A percentile compares a stretch with the other conserved stretches of the same genome.
Conservation (phyloP, 1,140 invertebrate genomes). For the Drosophila paulistorum region DNA sequence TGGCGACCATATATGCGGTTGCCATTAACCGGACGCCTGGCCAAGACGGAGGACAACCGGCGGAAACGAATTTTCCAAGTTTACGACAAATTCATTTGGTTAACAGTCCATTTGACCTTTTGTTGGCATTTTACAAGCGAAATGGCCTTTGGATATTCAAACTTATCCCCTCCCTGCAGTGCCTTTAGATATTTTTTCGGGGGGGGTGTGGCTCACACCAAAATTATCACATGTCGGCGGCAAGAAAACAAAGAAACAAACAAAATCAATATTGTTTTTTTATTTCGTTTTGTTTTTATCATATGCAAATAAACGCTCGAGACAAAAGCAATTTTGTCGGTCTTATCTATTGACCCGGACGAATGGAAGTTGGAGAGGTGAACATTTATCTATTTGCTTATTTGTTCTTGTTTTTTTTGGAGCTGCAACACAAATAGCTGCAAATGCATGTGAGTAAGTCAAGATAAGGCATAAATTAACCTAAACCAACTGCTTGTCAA, state of each 20-base stretch:
- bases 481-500: neutral
- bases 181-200: neutral
- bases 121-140: slow-evolving; percentile 15
- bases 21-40: slow-evolving; percentile 53
- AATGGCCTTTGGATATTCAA: slow-evolving; percentile 33
- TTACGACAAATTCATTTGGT: slow-evolving; percentile 56
- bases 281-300: slow-evolving; percentile 42
- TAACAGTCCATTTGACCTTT: slow-evolving; percentile 75
- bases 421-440: slow-evolving; percentile 1
- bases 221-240: slow-evolving; percentile 19
- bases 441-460: neutral
- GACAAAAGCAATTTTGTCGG: slow-evolving; percentile 49
- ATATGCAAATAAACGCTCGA: slow-evolving; percentile 63
- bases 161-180: neutral
- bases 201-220: slow-evolving; percentile 38
- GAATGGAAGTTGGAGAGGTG: slow-evolving; percentile 15
- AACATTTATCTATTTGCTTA: slow-evolving; percentile 18
- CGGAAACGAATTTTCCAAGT: slow-evolving; percentile 30
- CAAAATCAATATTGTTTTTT: slow-evolving; percentile 61
- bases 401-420: slow-evolving; percentile 14
- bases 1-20: slow-evolving; percentile 44
- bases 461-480: neutral
- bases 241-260: slow-evolving; percentile 9
- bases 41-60: slow-evolving; percentile 22
- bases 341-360: slow-evolving; percentile 51